phyloP scores from a whole-genome alignment of 2,113 vertebrate species.

The Leucopsar rothschildi region DNA sequence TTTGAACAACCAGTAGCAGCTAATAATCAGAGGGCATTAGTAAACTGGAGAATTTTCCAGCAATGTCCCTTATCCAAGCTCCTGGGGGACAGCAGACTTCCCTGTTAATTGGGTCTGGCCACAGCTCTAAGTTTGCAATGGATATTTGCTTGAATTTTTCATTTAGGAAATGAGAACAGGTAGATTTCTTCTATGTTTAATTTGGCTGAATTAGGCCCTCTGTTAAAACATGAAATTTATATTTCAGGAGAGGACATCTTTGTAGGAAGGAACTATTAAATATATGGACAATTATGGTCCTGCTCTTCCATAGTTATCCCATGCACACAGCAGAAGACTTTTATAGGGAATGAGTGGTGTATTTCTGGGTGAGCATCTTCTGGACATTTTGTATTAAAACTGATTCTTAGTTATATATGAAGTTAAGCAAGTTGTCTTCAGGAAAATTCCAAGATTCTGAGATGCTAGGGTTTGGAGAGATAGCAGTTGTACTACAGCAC shows the following conservation, averaged over 20 bases:
- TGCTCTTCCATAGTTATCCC: rapidly evolving
- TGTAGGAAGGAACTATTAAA: background rate
- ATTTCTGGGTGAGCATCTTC: rapidly evolving
- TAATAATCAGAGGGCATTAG: background rate
- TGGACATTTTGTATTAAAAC: background rate
- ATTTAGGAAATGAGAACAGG: background rate
- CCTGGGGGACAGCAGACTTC: background rate
- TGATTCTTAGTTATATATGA: background rate
- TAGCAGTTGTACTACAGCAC: background rate
- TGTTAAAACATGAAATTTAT: background rate
- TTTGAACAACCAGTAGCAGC: background rate
- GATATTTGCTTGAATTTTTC: background rate
- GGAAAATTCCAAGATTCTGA: background rate
- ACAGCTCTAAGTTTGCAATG: background rate
- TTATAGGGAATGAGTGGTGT: rapidly evolving
- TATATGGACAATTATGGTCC: rapidly evolving
- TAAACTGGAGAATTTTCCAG: background rate
- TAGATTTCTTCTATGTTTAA: background rate
- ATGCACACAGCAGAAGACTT: rapidly evolving
- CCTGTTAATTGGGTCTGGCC: background rate
- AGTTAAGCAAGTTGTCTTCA: background rate
- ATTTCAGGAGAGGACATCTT: background rate
- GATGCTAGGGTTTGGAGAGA: background rate
- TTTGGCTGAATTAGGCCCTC: background rate
- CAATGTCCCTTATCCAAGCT: background rate